phyloP scores from a whole-genome alignment of 2,797 vertebrate genomes.

The Oreortyx pictus region DNA sequence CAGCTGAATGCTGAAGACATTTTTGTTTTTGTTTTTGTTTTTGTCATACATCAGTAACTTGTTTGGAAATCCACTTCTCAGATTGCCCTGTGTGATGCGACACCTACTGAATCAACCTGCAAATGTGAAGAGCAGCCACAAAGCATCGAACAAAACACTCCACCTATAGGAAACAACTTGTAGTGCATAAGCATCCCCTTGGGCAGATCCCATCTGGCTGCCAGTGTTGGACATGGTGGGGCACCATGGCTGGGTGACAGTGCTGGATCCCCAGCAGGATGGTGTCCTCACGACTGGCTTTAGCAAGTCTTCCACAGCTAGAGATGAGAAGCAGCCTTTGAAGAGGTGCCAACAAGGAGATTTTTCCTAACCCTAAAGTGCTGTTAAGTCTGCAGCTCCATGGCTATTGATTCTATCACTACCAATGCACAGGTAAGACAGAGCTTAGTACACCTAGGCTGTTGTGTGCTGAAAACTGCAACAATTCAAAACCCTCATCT shows the following conservation, averaged over 20 bases:
- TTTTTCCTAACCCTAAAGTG: background rate
- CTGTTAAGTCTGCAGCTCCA: background rate
- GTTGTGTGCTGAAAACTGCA: background rate
- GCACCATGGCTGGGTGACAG: accelerated
- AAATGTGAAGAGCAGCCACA: background rate
- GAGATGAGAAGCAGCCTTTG: background rate
- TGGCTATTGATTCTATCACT: background rate
- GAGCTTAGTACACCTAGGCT: background rate
- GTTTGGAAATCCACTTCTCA: background rate
- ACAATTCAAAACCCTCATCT: background rate
- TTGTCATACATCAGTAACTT: background rate
- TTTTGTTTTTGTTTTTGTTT: background rate
- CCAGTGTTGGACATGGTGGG: background rate
- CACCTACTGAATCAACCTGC: background rate
- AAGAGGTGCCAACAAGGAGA: background rate
- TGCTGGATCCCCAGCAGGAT: background rate
- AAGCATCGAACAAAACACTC: conserved; percentile 28
- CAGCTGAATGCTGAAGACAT: background rate
- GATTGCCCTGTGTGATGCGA: background rate
- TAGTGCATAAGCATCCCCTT: background rate
- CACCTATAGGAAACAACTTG: conserved; percentile 24
- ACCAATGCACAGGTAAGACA: too few species aligned
- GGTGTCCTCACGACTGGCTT: background rate
- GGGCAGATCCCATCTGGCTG: background rate
- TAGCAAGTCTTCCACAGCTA: background rate